phyloP scores from a whole-genome alignment of 2,113 vertebrate species.

The Eidolon helvum region DNA sequence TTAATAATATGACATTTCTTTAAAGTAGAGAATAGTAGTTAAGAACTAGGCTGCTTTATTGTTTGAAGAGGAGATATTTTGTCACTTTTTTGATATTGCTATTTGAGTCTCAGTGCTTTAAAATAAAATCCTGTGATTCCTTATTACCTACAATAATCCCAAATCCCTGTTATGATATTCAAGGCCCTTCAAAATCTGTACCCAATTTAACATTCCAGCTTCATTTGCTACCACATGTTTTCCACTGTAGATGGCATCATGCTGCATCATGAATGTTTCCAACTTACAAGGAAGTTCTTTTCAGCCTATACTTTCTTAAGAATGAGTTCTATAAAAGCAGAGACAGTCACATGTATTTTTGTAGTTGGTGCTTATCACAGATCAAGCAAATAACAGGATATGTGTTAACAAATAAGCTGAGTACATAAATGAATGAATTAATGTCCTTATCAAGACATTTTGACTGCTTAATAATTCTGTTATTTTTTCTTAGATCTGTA shows the following conservation, averaged over 20 bases:
- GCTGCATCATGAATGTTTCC: background rate
- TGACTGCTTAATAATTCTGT: background rate
- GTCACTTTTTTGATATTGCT: background rate
- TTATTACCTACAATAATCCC: background rate
- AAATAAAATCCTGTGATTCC: background rate
- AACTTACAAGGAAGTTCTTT: background rate
- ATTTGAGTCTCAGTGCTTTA: background rate
- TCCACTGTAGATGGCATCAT: background rate
- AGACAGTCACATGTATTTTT: background rate
- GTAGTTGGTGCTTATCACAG: background rate
- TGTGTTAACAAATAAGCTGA: background rate
- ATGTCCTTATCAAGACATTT: background rate
- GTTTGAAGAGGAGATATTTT: background rate
- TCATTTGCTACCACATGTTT: background rate
- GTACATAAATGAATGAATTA: background rate
- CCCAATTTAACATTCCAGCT: background rate
- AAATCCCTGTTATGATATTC: background rate
- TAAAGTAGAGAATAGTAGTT: background rate
- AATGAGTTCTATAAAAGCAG: background rate
- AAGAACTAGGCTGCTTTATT: background rate
- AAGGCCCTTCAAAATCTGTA: background rate
- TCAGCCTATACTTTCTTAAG: background rate
- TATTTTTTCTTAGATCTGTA: background rate
- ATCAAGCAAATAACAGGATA: background rate
- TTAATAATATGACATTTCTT: background rate